Evolutionary conservation across 2,797 vertebrate genomes (phyloP).

Genomic region (Siniperca obscura): DNA sequence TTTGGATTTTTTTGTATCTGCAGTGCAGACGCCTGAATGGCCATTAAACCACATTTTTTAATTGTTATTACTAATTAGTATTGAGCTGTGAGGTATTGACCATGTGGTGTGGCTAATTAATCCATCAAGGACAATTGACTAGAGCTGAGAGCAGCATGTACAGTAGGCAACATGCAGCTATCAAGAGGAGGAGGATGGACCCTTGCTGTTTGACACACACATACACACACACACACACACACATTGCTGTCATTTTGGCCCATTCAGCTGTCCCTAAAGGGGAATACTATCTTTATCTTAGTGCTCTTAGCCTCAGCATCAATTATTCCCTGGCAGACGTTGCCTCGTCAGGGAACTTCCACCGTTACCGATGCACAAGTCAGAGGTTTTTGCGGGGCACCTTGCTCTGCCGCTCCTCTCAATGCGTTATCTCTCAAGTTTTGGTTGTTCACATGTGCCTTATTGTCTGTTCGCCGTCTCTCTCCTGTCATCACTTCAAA

Average conservation of each 20-base stretch:
- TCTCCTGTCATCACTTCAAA: slow-evolving; percentile 68
- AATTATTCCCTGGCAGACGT: slow-evolving; percentile 57
- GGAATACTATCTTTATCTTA: slow-evolving; percentile 62
- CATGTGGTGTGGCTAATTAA: slow-evolving; percentile 72
- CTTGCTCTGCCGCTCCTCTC: slow-evolving; percentile 20
- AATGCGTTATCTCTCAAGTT: slow-evolving; percentile 7
- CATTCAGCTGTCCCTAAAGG: slow-evolving; percentile 56
- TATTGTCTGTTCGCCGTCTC: slow-evolving; percentile 47
- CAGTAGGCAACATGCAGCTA: slow-evolving; percentile 52
- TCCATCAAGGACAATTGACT: slow-evolving; percentile 73
- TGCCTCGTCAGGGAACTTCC: slow-evolving; percentile 52
- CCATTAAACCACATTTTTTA: slow-evolving; percentile 30
- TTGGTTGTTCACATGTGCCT: slow-evolving; percentile 21
- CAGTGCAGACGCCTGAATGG: slow-evolving; percentile 13
- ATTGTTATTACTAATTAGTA: slow-evolving; percentile 69
- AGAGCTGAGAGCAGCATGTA: slow-evolving; percentile 63
- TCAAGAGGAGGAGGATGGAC: slow-evolving; percentile 40
- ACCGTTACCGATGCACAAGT: slow-evolving; percentile 22
- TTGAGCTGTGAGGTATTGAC: slow-evolving; percentile 69
- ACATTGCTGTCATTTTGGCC: slow-evolving; percentile 48
- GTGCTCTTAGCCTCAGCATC: slow-evolving; percentile 58
- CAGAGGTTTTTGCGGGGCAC: slow-evolving; percentile 19
- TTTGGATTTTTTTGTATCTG: slow-evolving; percentile 16
- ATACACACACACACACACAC: slow-evolving; percentile 33
- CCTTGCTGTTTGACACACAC: slow-evolving; percentile 40